A percentile compares a stretch with the other conserved stretches of the same genome.
Evolutionary conservation across 1,140 invertebrate genomes (phyloP).

Genomic region (Brachionus angularis): DNA sequence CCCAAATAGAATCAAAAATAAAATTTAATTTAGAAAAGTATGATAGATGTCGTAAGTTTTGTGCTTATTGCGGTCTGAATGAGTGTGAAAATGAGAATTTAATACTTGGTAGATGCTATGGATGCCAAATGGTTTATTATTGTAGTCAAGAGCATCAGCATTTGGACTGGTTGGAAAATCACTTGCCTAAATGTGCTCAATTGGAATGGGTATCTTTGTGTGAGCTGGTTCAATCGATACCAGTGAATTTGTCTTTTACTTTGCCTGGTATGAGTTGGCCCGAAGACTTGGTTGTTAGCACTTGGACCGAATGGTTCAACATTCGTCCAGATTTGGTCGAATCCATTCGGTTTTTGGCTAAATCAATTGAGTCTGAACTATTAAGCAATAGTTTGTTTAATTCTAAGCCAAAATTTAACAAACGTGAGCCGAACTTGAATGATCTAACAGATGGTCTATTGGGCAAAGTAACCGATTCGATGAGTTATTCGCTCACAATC

Average conservation of each 20-base stretch:
- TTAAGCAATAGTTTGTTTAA: neutral
- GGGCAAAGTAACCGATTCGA: slow-evolving; percentile 18
- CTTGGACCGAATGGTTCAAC: slow-evolving; percentile 41
- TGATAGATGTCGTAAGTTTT: slow-evolving; percentile 14
- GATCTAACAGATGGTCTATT: slow-evolving; percentile 26
- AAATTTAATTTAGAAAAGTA: neutral
- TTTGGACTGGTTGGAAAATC: slow-evolving; percentile 34
- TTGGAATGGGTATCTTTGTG: slow-evolving; percentile 34
- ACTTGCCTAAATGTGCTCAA: slow-evolving; percentile 29
- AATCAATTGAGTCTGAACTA: slow-evolving; percentile 1
- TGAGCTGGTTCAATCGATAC: slow-evolving; percentile 21
- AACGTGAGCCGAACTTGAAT: neutral
- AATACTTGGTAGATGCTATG: slow-evolving; percentile 19
- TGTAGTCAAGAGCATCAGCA: slow-evolving; percentile 42
- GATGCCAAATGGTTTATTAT: slow-evolving; percentile 44
- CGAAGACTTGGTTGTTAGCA: neutral
- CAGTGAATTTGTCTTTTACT: neutral
- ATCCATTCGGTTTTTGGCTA: neutral
- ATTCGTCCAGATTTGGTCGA: slow-evolving; percentile 13
- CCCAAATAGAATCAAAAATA: slow-evolving; percentile 5
- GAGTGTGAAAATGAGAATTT: neutral
- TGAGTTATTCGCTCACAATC: slow-evolving; percentile 22
- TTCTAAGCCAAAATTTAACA: neutral
- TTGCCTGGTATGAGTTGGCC: neutral
- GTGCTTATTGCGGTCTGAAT: slow-evolving; percentile 2